Evolutionary conservation across 2,888 invertebrate species (phyloP).

Genomic region (Lottia scabra): DNA sequence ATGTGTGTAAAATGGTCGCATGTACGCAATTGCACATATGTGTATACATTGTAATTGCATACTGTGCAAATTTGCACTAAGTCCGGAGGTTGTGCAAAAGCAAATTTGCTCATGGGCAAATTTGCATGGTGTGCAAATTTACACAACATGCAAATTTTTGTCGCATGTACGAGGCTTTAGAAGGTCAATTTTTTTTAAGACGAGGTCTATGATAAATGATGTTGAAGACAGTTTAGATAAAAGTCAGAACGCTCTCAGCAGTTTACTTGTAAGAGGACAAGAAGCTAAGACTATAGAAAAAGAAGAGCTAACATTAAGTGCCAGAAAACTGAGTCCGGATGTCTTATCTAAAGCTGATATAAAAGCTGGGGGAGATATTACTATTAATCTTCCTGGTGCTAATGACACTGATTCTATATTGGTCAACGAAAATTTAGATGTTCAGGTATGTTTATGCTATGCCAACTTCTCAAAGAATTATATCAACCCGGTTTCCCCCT

Average conservation of each 20-base stretch:
- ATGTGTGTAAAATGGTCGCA: no score
- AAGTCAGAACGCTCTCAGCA: background rate
- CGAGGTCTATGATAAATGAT: background rate
- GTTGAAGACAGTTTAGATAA: background rate
- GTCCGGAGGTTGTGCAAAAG: no score
- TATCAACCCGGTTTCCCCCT: no score
- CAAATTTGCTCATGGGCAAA: no score
- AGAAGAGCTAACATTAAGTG: background rate
- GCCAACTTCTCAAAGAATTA: no score
- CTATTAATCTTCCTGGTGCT: conserved; percentile 3
- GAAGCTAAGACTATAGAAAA: background rate
- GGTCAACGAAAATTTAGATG: background rate
- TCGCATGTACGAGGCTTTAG: no score
- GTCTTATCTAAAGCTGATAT: background rate
- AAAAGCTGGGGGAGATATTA: background rate
- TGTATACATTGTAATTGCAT: no score
- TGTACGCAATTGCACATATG: no score
- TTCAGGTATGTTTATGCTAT: background rate
- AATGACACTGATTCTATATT: background rate
- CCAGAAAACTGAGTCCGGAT: conserved; percentile 3
- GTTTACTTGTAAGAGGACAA: conserved; percentile 1
- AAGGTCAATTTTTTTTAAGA: no score
- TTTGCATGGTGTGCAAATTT: no score
- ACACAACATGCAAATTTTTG: no score
- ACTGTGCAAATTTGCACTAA: no score